These are phyloP conservation scores for Sphyrna mokarran DNA, from an alignment of 2,113 vertebrate species.

Conservation along the genomic window DNA sequence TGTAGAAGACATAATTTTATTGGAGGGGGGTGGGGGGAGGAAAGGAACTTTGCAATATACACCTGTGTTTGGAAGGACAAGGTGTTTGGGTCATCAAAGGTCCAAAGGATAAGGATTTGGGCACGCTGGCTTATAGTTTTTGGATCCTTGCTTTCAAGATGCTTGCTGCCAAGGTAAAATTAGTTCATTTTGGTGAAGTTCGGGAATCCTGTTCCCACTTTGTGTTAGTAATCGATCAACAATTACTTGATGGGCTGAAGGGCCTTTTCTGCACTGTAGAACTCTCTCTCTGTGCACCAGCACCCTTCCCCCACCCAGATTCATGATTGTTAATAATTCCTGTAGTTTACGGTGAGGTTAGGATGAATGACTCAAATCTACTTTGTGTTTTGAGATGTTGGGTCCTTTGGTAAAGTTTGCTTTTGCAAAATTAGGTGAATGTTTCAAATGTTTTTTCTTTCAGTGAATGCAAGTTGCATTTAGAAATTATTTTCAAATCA, in stretches of 20 bases:
- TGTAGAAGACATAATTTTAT: not conserved
- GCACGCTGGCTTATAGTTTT: too few relatives aligned
- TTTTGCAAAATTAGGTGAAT: too few relatives aligned
- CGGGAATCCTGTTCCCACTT: too few relatives aligned
- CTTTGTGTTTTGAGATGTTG: not conserved
- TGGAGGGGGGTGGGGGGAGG: not conserved
- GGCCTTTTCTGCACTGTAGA: too few relatives aligned
- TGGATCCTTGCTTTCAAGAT: too few relatives aligned
- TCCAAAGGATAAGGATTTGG: not conserved
- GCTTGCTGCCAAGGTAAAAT: not conserved
- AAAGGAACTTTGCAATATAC: not conserved
- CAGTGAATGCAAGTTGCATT: too few relatives aligned
- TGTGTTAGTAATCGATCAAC: conserved; percentile 2
- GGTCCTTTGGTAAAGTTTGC: too few relatives aligned
- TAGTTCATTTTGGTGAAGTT: not conserved
- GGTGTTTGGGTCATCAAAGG: not conserved
- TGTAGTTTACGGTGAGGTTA: not conserved
- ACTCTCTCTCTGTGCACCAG: not conserved
- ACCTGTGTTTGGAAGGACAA: not conserved
- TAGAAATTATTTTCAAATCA: not conserved
- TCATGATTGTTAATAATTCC: not conserved
- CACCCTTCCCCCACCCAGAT: too few relatives aligned
- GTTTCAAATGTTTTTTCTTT: too few relatives aligned
- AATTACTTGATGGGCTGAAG: not conserved
- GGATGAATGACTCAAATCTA: too few relatives aligned